Percentiles rank a stretch among this genome's conserved stretches.
These are phyloP conservation scores for Didymodactylos carnosus DNA, from an alignment of 2,888 invertebrate genomes.

Conservation along the genomic window DNA sequence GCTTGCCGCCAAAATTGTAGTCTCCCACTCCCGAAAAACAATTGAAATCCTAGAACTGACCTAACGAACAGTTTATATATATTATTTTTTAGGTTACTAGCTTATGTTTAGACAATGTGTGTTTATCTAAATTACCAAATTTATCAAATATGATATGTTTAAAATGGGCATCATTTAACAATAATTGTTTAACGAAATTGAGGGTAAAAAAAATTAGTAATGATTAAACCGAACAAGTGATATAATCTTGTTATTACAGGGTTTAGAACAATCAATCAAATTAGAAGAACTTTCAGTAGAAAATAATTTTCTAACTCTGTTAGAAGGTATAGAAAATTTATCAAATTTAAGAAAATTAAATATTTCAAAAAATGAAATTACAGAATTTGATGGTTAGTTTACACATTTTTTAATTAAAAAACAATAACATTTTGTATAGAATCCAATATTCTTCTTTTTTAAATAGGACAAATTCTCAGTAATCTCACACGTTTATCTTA, in stretches of 20 bases:
- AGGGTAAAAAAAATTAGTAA: conserved; percentile 21
- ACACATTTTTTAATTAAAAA: not conserved
- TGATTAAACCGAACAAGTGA: too few species aligned
- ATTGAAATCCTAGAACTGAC: too few species aligned
- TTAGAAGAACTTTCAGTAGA: conserved; percentile 31
- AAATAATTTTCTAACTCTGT: conserved; percentile 27
- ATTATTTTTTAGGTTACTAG: conserved; percentile 24
- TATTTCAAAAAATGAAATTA: conserved; percentile 28
- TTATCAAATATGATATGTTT: conserved; percentile 29
- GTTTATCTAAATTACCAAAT: conserved; percentile 29
- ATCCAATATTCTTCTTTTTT: not conserved
- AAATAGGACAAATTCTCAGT: not conserved
- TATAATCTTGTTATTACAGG: conserved; percentile 19
- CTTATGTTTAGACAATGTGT: conserved; percentile 28
- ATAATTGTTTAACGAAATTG: conserved; percentile 32
- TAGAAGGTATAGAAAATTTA: conserved; percentile 25
- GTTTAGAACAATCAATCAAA: conserved; percentile 25
- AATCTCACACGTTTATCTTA: conserved; percentile 22
- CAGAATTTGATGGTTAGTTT: conserved; percentile 22
- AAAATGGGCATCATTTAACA: conserved; percentile 31
- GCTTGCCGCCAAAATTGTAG: too few species aligned
- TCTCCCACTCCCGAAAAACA: too few species aligned
- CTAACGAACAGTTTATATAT: too few species aligned
- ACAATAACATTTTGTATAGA: conserved; percentile 10
- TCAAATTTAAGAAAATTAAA: conserved; percentile 23